Base-by-base conservation (phyloP, 2,113 vertebrate genomes). In the Serinus canaria region DNA sequence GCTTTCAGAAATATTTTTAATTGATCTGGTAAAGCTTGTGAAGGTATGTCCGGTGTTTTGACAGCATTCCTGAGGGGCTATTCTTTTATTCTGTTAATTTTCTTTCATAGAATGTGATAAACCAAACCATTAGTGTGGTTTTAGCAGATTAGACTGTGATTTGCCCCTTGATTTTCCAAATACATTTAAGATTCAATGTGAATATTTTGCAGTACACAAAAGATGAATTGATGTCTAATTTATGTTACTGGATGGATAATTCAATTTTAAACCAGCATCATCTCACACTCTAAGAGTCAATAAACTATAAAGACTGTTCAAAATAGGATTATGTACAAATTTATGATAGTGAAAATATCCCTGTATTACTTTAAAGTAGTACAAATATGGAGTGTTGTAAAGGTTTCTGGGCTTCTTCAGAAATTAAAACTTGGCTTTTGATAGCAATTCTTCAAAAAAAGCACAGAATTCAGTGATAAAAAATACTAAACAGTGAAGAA, bases 21-120 rank as follows among this genome's bases (percentile, higher is more conserved):
- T 49, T 53, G 49, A 49, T 13, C 10, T 2, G 73, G n/a, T 56
- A 8, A 53, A 59, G 8, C 44, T 78, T 72, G 30, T 7, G 33
- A 82, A 89, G 50, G 14, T 73, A 49, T 19, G 43, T 52, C 63
- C 5, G 27, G 6, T 43, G 7, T 60, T 89, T 88, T 85, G 37
- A n/a, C 5, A 55, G 23, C 11, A 19, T 44, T 89, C 50, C 18
- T 56, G 22, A 1, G 3, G 3, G 5, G 35, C 15, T 53, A 0
- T 30, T 75, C 28, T 68, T 22, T 39, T 66, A 23, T 50, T 89
- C 46, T 66, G 18, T 49, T 41, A 20, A 13, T 62, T 74, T 77
- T 70, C 10, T 44, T 50, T 22, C 7, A 69, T 11, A 46, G 64
- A 77, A 39, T 73, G 23, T 35, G 28, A 52, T 31, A 79, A 89